phyloP scores from a whole-genome alignment of 2,113 vertebrate genomes.

The Desmodus rotundus region DNA sequence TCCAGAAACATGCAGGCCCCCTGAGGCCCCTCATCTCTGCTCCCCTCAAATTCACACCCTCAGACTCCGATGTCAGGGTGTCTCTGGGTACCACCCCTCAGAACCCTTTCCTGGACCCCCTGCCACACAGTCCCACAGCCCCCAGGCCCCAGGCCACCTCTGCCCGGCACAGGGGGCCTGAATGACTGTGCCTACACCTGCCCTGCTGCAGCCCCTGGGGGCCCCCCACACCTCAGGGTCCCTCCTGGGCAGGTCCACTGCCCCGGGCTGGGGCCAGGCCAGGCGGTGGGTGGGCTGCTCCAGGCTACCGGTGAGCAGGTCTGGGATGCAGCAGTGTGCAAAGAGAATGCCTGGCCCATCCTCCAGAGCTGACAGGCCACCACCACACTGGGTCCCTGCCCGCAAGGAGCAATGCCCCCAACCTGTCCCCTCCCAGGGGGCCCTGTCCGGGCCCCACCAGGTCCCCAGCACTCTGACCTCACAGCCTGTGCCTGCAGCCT shows the following conservation, averaged over 20 bases:
- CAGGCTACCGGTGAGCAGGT: too few relatives aligned
- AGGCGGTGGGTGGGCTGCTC: not conserved
- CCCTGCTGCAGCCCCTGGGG: too few relatives aligned
- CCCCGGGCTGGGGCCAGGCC: not conserved
- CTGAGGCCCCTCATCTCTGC: fast-evolving
- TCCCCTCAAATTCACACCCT: too few relatives aligned
- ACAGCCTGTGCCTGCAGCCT: not conserved
- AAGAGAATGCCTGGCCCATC: not conserved
- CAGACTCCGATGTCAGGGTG: not conserved
- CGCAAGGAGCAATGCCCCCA: too few relatives aligned
- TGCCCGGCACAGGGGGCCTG: fast-evolving
- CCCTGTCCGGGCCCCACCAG: not conserved
- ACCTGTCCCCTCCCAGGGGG: not conserved
- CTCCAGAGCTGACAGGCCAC: not conserved
- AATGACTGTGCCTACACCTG: not conserved
- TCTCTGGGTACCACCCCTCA: fast-evolving
- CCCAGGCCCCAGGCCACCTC: not conserved
- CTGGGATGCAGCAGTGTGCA: not conserved
- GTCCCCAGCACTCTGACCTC: too few relatives aligned
- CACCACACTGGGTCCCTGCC: not conserved
- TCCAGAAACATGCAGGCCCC: not conserved
- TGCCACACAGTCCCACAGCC: not conserved
- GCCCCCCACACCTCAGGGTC: not conserved
- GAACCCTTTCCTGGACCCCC: not conserved
- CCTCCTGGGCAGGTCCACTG: not conserved